Evolutionary conservation across 2,888 invertebrate genomes (phyloP).

Genomic region (Lymantria dispar): DNA sequence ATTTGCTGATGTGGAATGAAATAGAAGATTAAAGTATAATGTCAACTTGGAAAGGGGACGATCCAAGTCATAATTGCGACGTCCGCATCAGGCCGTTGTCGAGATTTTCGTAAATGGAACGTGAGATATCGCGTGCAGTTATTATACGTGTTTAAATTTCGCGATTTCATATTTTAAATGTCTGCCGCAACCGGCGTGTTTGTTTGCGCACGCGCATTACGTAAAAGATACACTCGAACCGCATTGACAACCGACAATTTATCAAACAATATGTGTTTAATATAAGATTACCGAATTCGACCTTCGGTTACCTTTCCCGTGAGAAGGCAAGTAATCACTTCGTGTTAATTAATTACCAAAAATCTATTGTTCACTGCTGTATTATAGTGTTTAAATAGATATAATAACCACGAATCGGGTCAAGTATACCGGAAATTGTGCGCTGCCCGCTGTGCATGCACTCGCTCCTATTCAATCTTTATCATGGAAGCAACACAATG

Average conservation of each 20-base stretch:
- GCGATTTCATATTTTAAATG: constrained; percentile 51
- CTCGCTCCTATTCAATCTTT: constrained; percentile 61
- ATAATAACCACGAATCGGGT: constrained; percentile 61
- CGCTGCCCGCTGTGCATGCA: constrained; percentile 58
- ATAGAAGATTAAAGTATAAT: too few species aligned
- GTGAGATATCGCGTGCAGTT: constrained; percentile 53
- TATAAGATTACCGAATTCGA: constrained; percentile 27
- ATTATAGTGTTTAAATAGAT: constrained; percentile 32
- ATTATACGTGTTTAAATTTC: constrained; percentile 56
- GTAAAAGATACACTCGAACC: constrained; percentile 32
- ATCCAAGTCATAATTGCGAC: too few species aligned
- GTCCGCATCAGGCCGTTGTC: constrained; percentile 26
- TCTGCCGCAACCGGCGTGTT: constrained; percentile 36
- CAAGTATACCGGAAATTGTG: constrained; percentile 75
- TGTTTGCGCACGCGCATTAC: constrained; percentile 47
- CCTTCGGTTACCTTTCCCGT: constrained; percentile 49
- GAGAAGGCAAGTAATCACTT: constrained; percentile 38
- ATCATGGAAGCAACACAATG: constrained; percentile 53
- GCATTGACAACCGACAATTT: constrained; percentile 53
- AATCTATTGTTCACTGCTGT: constrained; percentile 34
- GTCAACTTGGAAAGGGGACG: too few species aligned
- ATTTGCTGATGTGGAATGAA: too few species aligned
- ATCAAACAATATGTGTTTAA: constrained; percentile 46
- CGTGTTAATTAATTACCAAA: constrained; percentile 23
- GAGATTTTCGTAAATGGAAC: constrained; percentile 49